Base-by-base conservation (phyloP, 2,113 vertebrate genomes). In the Thalassarche chlororhynchos region DNA sequence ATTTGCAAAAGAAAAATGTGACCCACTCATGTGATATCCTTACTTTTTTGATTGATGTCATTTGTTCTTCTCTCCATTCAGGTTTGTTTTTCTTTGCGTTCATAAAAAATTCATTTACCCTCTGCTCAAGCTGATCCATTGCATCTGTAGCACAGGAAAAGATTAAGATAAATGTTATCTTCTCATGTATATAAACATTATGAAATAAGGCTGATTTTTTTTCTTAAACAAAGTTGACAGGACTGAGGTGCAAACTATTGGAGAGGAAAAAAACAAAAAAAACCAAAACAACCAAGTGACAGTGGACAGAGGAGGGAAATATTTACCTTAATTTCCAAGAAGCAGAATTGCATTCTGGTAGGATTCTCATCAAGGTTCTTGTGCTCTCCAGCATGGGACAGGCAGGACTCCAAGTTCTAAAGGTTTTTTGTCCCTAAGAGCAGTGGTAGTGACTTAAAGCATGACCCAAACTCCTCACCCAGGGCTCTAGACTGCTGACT, bases 41-140 rank as follows among this genome's bases (percentile, higher is more conserved):
- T 97, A 99, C 99, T 99, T 99, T 99, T 98, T 99, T 99, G 94
- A 99, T 99, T 93, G 99, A 98, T 92, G 99, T 99, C 99, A 99
- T 99, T 98, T 99, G 99, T 87, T 99, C 99, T 94, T 99, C 99
- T 95, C 99, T 98, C 99, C 99, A 99, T 96, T 99, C 99, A 2
- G 99, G 99, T 96, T 99, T 99, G 98, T 99, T 99, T 98, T 99
- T 99, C 98, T 99, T 99, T 42, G 99, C 99, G 19, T 99, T 99
- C 97, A 99, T 98, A 93, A 99, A 99, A 98, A 99, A 99, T 98
- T 99, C 99, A 83, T 99, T 99, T 78, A 99, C 99, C 91, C 99
- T 99, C 97, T 99, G 99, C 94, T 99, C 99, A 97, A 99, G 98
- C 94, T 99, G 99, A 98, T 99, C 99, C 90, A 99, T 99, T 93